A percentile compares a stretch with the other conserved stretches of the same genome.
These are phyloP conservation scores for Phania funesta DNA, from an alignment of 2,888 invertebrate species.

Conservation along the genomic window DNA sequence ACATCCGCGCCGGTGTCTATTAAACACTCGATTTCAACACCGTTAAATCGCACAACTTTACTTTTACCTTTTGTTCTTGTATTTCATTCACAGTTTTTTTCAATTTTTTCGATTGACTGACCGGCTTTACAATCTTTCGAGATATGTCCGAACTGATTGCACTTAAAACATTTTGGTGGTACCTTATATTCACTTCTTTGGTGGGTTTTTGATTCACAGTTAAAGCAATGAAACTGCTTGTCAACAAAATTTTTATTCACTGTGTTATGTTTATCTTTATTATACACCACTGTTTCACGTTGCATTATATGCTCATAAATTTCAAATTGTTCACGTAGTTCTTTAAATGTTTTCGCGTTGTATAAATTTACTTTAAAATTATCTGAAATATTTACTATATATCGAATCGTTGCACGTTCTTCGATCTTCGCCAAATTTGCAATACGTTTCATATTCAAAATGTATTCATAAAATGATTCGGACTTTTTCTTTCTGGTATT, in stretches of 20 bases:
- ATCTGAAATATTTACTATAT: neutral
- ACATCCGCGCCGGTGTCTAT: neutral
- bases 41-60: neutral
- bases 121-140: no score
- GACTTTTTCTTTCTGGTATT: neutral
- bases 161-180: neutral
- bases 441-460: constrained; percentile 1
- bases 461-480: neutral
- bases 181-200: neutral
- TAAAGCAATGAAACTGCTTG: neutral
- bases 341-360: constrained; percentile 2
- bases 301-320: constrained; percentile 5
- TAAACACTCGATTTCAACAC: neutral
- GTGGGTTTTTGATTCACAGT: neutral
- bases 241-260: neutral
- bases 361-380: constrained; percentile 8
- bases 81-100: neutral
- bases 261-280: neutral
- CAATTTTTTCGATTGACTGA: neutral
- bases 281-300: neutral
- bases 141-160: no score
- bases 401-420: neutral
- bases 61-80: neutral
- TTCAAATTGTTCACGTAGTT: constrained; percentile 2
- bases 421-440: neutral